phyloP scores from a whole-genome alignment of 1,140 invertebrate species.

The Apis cerana region DNA sequence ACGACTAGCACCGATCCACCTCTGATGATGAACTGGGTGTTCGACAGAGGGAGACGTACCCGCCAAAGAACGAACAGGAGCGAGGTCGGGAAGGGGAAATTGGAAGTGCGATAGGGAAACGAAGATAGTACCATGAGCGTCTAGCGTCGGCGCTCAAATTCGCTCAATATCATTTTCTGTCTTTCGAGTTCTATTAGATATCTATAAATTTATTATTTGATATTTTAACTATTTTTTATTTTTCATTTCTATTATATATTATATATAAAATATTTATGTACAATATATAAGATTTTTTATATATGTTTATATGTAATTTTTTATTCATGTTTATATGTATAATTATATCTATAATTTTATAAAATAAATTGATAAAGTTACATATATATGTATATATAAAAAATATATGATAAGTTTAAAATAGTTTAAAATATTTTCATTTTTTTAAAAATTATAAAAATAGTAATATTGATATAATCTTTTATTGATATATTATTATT shows the following conservation, averaged over 20 bases:
- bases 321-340: neutral
- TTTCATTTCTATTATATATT: neutral
- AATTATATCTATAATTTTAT: neutral
- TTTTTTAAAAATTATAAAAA: too few relatives aligned
- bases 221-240: neutral
- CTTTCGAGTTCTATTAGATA: slow-evolving; percentile 41
- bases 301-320: neutral
- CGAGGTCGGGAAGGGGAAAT: slow-evolving; percentile 19
- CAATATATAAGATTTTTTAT: neutral
- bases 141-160: slow-evolving; percentile 72
- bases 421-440: too few relatives aligned
- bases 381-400: neutral
- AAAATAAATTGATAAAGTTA: neutral
- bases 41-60: slow-evolving; percentile 36
- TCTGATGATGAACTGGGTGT: slow-evolving; percentile 72
- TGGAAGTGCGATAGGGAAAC: slow-evolving; percentile 25
- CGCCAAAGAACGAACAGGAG: slow-evolving; percentile 14
- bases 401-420: neutral
- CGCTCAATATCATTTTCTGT: slow-evolving; percentile 72
- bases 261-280: too few relatives aligned
- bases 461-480: too few relatives aligned
- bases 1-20: slow-evolving; percentile 52
- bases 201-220: neutral
- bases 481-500: too few relatives aligned
- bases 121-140: slow-evolving; percentile 22